Evolutionary conservation across 1,140 invertebrate species (phyloP).

Genomic region (Diorhabda sublineata): DNA sequence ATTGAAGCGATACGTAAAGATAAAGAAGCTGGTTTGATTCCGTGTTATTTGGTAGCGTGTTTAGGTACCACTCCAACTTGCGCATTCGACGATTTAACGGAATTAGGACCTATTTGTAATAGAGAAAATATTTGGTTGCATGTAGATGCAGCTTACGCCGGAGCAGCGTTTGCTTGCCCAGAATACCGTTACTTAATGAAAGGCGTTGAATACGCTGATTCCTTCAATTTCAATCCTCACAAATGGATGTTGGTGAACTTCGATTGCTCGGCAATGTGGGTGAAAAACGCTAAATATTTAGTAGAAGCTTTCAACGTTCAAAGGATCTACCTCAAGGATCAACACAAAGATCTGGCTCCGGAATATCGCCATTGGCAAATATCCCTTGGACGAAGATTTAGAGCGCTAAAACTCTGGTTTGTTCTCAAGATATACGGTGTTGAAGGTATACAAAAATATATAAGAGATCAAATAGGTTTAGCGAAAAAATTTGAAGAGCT

Average conservation of each 20-base stretch:
- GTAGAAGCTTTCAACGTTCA: constrained; percentile 90
- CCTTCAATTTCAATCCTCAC: constrained; percentile 89
- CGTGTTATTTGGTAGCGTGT: constrained; percentile 78
- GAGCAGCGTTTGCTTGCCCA: constrained; percentile 84
- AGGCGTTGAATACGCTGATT: constrained; percentile 79
- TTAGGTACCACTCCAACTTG: constrained; percentile 91
- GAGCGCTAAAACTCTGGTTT: constrained; percentile 94
- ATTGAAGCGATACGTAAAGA: constrained; percentile 73
- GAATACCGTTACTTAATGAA: constrained; percentile 79
- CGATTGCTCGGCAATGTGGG: constrained; percentile 86
- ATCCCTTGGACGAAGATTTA: constrained; percentile 83
- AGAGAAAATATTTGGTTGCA: constrained; percentile 78
- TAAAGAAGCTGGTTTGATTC: constrained; percentile 66
- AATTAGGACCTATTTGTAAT: constrained; percentile 78
- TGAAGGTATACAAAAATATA: constrained; percentile 72
- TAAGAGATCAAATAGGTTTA: constrained; percentile 71
- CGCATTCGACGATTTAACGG: constrained; percentile 82
- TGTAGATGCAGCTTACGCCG: constrained; percentile 86
- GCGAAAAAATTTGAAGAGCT: constrained; percentile 74
- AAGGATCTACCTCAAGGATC: constrained; percentile 79
- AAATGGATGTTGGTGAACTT: constrained; percentile 94
- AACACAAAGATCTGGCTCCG: constrained; percentile 66
- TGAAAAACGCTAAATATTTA: constrained; percentile 76
- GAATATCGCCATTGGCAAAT: constrained; percentile 97
- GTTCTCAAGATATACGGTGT: constrained; percentile 81